Conservation (phyloP, 2,888 invertebrate species). For the Ectropis crepuscularia region DNA sequence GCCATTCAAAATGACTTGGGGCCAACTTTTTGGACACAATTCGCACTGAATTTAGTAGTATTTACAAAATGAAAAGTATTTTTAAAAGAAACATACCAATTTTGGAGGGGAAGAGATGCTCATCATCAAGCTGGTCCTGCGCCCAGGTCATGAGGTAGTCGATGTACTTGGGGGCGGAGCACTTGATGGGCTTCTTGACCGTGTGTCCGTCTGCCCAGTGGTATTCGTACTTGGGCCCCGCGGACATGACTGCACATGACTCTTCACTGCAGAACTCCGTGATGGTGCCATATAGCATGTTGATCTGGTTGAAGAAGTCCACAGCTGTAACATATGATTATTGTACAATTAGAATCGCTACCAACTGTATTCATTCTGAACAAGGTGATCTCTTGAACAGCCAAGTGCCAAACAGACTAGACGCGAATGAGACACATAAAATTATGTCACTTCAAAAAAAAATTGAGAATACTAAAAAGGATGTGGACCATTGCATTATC, state of each 20-base stretch:
- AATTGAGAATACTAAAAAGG: too few species aligned
- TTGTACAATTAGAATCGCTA: too few species aligned
- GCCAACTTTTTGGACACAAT: neutral
- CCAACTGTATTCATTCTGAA: too few species aligned
- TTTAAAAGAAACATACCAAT: conserved; percentile 80
- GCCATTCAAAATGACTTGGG: too few species aligned
- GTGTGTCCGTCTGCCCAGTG: conserved; percentile 99
- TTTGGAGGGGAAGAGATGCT: conserved; percentile 98
- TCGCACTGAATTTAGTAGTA: neutral
- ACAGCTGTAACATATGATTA: conserved; percentile 88
- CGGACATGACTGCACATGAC: conserved; percentile 99
- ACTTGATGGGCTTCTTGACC: conserved; percentile 99
- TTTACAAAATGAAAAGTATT: neutral
- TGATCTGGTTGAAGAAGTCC: conserved; percentile 99
- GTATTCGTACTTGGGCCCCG: conserved; percentile 99
- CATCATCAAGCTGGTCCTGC: conserved; percentile 99
- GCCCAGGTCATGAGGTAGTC: conserved; percentile 99
- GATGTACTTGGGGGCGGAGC: conserved; percentile 99
- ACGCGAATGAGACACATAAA: too few species aligned
- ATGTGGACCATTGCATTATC: too few species aligned
- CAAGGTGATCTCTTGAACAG: too few species aligned
- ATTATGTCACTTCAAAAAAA: too few species aligned
- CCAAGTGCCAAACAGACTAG: too few species aligned
- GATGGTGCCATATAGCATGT: conserved; percentile 99
- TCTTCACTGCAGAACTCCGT: conserved; percentile 99